Evolutionary conservation across 2,888 invertebrate genomes (phyloP), one percentile per base, ranked within the genome.

Genomic region (Prosopocoilus inquinatus): DNA sequence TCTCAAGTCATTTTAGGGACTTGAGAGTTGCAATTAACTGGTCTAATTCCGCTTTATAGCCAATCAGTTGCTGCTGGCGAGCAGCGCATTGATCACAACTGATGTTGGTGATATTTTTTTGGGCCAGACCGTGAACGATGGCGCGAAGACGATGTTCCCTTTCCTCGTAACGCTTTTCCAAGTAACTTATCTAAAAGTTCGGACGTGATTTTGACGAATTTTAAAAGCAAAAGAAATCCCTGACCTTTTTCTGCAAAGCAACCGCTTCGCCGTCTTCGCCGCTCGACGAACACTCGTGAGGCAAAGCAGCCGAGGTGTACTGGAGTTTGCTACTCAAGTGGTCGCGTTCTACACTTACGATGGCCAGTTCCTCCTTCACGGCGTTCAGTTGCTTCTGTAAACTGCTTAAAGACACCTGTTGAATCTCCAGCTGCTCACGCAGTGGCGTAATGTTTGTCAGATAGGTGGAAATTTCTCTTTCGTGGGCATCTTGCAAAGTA

Each of bases 401-500:
- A 2, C 72, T 70, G 13, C 81, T 80, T 3, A 84, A 79, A 0
- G 84, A 82, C n/a, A 81, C 75, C 63, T 83, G 82, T 20, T 84
- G 79, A 9, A 83, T 75, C 67, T 84, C 84, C 35, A 84, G 78
- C 65, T 85, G 84, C 60, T 84, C 83, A 64, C 83, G 79, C 32
- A 84, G 70, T 0, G 84, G 83, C 50, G 80, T 80, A 2, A 84
- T 71, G 64, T 83, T 83, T 71, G 82, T 76, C 65, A 86, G 83
- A 78, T 84, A 86, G 57, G 85, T 84, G 72, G 84, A 80, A 46
- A 90, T 73, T 71, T 89, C 90, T 59, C 86, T 83, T 70, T 88
- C 88, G 68, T 88, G 88, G 2, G 88, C 85, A 64, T 85, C 78
- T 78, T 88, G 88, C 3, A 88, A 81, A 7, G 88, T 88, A 75